These are phyloP conservation scores for Ectemnius cavifrons DNA, from an alignment of 2,888 invertebrate genomes.

Conservation along the genomic window DNA sequence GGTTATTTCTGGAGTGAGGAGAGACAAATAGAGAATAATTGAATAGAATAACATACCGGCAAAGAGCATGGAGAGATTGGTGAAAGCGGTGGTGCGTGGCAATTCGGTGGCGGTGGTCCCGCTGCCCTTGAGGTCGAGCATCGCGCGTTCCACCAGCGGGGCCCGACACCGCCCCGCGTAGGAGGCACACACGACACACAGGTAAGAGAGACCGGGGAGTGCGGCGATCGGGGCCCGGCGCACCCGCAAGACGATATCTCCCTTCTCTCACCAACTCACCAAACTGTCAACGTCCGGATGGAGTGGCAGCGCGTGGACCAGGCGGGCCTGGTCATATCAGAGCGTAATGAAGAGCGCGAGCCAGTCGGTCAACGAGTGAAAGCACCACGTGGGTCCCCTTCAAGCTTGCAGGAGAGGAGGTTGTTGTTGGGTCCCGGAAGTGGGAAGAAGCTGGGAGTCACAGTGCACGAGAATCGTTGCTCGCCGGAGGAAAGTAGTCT, in stretches of 20 bases:
- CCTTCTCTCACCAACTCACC: conserved; percentile 31
- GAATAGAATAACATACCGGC: conserved; percentile 84
- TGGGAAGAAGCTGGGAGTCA: neutral
- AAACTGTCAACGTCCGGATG: conserved; percentile 45
- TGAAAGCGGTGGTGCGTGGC: conserved; percentile 93
- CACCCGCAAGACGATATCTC: neutral
- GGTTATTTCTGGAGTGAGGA: too few species aligned
- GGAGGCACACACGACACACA: conserved; percentile 27
- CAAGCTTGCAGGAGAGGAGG: neutral
- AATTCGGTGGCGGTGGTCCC: conserved; percentile 95
- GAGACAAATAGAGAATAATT: too few species aligned
- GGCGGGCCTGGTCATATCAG: conserved; percentile 51
- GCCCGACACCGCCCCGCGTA: conserved; percentile 33
- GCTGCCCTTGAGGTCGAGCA: conserved; percentile 96
- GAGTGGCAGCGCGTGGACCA: conserved; percentile 28
- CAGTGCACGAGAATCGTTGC: conserved; percentile 1
- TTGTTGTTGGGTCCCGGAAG: conserved; percentile 2
- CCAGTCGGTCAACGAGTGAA: conserved; percentile 15
- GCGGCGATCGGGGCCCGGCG: too few species aligned
- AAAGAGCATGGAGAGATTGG: conserved; percentile 97
- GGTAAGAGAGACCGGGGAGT: too few species aligned
- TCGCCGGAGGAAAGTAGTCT: conserved; percentile 18
- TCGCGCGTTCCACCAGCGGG: conserved; percentile 72
- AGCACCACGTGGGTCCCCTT: neutral
- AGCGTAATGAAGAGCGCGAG: too few species aligned